Conservation (phyloP, 2,888 invertebrate genomes). For the Oxycera nigricornis region DNA sequence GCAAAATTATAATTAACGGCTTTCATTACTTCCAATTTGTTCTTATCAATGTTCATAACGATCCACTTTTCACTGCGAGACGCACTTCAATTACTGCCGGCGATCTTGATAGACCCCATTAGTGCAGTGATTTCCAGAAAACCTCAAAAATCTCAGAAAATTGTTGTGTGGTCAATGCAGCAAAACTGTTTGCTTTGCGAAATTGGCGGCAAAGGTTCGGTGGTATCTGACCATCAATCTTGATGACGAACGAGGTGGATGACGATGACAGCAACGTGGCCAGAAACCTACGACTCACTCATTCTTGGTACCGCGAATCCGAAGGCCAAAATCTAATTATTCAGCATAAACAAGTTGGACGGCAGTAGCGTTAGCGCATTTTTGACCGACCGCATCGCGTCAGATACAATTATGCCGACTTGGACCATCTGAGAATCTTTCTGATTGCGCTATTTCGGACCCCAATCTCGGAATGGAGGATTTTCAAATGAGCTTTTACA, state of each 20-base stretch:
- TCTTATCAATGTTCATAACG: not conserved
- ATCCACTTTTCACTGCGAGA: not conserved
- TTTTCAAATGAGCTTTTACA: too few species aligned
- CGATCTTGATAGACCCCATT: not conserved
- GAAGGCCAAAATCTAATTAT: not conserved
- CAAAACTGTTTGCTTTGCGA: not conserved
- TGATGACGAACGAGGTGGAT: not conserved
- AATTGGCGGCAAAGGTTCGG: not conserved
- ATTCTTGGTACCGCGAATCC: not conserved
- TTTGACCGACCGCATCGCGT: too few species aligned
- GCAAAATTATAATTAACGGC: constrained; percentile 10
- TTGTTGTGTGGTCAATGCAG: not conserved
- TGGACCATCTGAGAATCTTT: too few species aligned
- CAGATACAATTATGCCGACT: too few species aligned
- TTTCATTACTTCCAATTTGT: constrained; percentile 13
- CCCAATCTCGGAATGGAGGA: too few species aligned
- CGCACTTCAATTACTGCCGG: not conserved
- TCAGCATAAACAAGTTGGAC: not conserved
- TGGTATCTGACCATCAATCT: not conserved
- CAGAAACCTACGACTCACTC: not conserved
- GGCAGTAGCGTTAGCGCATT: too few species aligned
- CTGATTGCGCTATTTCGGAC: too few species aligned
- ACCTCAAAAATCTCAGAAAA: not conserved
- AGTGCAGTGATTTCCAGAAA: not conserved
- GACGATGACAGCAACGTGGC: not conserved